A percentile compares a stretch with the other conserved stretches of the same genome.
These are phyloP conservation scores for Phrynocephalus forsythii DNA, from an alignment of 2,797 vertebrate genomes.

Conservation along the genomic window DNA sequence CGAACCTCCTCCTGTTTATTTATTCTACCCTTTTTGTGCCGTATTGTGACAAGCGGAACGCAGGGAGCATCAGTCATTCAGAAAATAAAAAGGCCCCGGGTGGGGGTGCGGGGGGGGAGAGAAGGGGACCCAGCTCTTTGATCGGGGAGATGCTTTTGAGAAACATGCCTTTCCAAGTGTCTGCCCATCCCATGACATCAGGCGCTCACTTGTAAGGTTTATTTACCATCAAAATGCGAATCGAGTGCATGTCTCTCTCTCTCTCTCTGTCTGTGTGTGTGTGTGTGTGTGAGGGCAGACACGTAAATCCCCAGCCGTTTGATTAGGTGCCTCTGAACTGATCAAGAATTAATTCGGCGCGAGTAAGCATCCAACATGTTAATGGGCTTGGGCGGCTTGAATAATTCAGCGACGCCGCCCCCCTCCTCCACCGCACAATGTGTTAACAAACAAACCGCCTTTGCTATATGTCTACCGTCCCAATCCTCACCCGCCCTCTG, in stretches of 20 bases:
- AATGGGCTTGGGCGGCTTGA: constrained; percentile 35
- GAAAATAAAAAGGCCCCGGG: not conserved
- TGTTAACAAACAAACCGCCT: constrained; percentile 18
- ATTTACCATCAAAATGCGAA: not conserved
- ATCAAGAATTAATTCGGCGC: constrained; percentile 17
- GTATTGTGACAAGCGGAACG: not conserved
- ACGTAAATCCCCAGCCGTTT: not conserved
- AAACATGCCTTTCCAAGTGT: not conserved
- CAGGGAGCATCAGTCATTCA: not conserved
- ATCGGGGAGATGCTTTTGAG: not conserved
- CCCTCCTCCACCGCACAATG: not conserved
- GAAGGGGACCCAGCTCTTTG: not conserved
- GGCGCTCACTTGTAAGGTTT: not conserved
- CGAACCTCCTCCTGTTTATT: too few species aligned
- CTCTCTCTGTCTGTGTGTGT: too few species aligned
- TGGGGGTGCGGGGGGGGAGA: too few species aligned
- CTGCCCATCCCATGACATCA: fast-evolving
- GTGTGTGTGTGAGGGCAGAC: not conserved
- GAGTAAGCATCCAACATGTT: constrained; percentile 16
- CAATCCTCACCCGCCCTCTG: not conserved
- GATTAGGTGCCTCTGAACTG: not conserved
- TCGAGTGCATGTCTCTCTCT: too few species aligned
- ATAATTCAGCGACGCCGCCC: not conserved
- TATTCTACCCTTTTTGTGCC: too few species aligned
- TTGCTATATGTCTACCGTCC: not conserved